Base-by-base conservation (phyloP, 2,797 vertebrate species). In the Heliangelus exortis region DNA sequence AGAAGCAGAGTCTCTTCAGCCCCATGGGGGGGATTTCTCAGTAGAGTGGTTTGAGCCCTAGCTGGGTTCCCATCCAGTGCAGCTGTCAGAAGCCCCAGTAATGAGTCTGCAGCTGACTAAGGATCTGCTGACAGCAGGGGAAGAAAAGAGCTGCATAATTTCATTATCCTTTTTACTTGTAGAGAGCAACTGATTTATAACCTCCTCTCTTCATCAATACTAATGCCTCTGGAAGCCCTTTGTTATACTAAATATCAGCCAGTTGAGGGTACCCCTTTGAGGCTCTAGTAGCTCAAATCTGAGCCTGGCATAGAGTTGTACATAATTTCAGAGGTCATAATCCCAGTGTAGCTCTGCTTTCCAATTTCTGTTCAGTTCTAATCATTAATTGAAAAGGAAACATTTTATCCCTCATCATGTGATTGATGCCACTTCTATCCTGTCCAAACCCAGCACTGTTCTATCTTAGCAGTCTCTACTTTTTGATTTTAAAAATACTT, bases 121-220 rank as follows among this genome's bases (percentile, higher is more conserved):
- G 41, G 80, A 80, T 84, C 72, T 91, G 48, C 47, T 3, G 29
- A 51, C 65, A 67, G 84, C 68, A 45, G 62, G 23, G 54, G 45
- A 87, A 88, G 71, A 85, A 77, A 34, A 76, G 67, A 80, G 47
- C 87, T 59, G 65, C 31, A 7, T 92, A 29, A 90, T 89, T 93
- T 78, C 57, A 61, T 91, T 90, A 55, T 75, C 19, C 28, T 48
- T 78, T 80, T 62, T 55, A 50, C 41, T 58, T 7, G 7, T 2
- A 62, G 83, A 71, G 41, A 89, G 45, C 54, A 73, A 58, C 29
- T 22, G 22, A 65, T 75, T 91, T 65, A 51, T 73, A 73, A 57
- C 62, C 45, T 69, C 6, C 28, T 73, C 55, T 78, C 45, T 66
- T 25, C 34, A 31, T 28, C 3, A 11, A 34, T 68, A 61, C 41